Conservation (phyloP, 2,888 invertebrate genomes). For the Ernsta delagoae region DNA sequence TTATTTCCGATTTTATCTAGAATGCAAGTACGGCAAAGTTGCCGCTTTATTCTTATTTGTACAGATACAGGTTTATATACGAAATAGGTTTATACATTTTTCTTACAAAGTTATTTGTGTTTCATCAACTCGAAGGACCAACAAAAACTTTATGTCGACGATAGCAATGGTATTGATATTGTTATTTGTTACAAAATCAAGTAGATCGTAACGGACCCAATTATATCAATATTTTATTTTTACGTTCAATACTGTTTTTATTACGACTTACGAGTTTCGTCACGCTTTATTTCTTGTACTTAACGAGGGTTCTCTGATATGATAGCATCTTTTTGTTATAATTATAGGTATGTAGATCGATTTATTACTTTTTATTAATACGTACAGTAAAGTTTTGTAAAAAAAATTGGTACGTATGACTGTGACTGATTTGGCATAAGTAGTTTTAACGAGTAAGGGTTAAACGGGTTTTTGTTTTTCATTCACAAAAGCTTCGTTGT, state of each 20-base stretch:
- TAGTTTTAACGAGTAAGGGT: too few relatives aligned
- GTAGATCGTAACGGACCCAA: constrained; percentile 21
- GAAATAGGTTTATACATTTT: too few relatives aligned
- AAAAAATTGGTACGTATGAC: too few relatives aligned
- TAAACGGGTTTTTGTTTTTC: too few relatives aligned
- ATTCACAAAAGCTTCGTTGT: not conserved
- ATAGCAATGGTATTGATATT: constrained; percentile 10
- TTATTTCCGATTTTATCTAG: too few relatives aligned
- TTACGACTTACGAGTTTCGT: constrained; percentile 4
- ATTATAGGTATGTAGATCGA: not conserved
- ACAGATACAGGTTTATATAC: too few relatives aligned
- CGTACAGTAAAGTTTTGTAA: not conserved
- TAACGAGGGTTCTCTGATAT: constrained; percentile 31
- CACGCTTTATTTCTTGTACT: constrained; percentile 38
- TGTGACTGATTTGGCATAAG: too few relatives aligned
- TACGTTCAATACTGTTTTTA: constrained; percentile 24
- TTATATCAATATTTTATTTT: constrained; percentile 17
- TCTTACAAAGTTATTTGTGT: not conserved
- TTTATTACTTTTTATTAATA: not conserved
- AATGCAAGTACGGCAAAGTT: too few relatives aligned
- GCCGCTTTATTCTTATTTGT: too few relatives aligned
- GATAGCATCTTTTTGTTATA: constrained; percentile 27
- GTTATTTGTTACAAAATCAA: not conserved
- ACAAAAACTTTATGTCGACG: not conserved
- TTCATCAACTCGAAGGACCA: not conserved